Conservation (phyloP, 2,113 vertebrate species). For the Sialia sialis region DNA sequence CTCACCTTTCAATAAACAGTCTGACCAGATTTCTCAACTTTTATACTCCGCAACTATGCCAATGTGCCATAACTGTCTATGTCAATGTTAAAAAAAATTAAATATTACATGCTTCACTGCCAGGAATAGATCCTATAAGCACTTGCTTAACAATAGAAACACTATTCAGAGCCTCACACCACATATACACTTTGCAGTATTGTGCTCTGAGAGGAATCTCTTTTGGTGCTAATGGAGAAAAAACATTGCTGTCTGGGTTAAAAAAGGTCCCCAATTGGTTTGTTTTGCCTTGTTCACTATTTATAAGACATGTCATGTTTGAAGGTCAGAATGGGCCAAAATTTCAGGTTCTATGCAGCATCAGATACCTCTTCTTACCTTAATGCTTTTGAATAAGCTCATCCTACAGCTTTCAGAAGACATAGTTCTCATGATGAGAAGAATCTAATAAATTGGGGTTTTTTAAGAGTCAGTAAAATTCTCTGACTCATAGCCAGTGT, state of each 20-base stretch:
- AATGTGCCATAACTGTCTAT: neutral
- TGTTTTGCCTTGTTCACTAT: neutral
- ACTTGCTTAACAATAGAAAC: neutral
- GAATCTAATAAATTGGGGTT: neutral
- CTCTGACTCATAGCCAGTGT: neutral
- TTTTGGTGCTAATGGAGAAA: neutral
- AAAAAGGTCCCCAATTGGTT: neutral
- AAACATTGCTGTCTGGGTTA: neutral
- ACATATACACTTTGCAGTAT: neutral
- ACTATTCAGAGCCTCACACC: neutral
- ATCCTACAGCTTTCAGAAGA: neutral
- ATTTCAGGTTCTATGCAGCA: neutral
- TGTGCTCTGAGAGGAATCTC: neutral
- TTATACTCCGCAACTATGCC: neutral
- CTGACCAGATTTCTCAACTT: conserved; percentile 44
- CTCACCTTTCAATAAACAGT: conserved; percentile 29
- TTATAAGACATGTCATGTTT: neutral
- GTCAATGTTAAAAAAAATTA: neutral
- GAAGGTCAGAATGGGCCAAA: neutral
- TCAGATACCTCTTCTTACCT: neutral
- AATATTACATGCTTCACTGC: neutral
- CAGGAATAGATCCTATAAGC: neutral
- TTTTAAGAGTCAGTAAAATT: neutral
- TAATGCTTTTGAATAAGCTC: neutral
- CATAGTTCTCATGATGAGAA: neutral